Evolutionary conservation across 2,888 invertebrate genomes (phyloP), one percentile per base, ranked within the genome.

Genomic region (Eurytoma adleriae): DNA sequence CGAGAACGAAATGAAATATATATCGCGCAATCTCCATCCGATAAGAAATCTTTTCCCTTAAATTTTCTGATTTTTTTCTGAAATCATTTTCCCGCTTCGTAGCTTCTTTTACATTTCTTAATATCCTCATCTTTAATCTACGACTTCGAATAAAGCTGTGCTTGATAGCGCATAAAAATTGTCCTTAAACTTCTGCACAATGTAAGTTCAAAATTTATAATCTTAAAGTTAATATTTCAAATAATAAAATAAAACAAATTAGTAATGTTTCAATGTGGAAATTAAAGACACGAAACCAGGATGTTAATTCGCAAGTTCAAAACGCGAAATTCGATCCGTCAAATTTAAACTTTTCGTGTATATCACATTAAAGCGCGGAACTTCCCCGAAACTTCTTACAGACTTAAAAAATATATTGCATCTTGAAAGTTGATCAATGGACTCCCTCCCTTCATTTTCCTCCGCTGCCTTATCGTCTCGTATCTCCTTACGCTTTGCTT

Each of bases 121-220:
- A 70, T 71, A 75, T 75, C 68, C 66, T 75, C 69, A 48, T 24
- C 66, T 75, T 75, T 71, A 71, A 75, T 71, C 18, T 66, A 40
- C 13, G 70, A 71, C 79, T 75, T 75, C 57, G 64, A 67, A 40
- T 7, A 7, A 40, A 40, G 40, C 40, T 7, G 4, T 7, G 40
- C 40, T 40, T 40, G 40, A 3, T 40, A 7, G 40, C 4, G 7
- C 40, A 7, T 7, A 7, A 40, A 40, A 40, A 40, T 40, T 40
- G 40, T 4, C 40, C 7, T 40, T 40, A 7, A 40, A 4, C 40
- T 40, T 40, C 3, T 40, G 40, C 3, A 7, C 40, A 7, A 40
- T 40, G 3, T 40, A 40, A 4, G 4, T 40, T 3, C 2, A 40
- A 40, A 40, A 40, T 40, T 40, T 40, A 24, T 24, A 7, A 40